Base-by-base conservation (phyloP, 1,140 invertebrate species). In the Macrobrachium rosenbergii region DNA sequence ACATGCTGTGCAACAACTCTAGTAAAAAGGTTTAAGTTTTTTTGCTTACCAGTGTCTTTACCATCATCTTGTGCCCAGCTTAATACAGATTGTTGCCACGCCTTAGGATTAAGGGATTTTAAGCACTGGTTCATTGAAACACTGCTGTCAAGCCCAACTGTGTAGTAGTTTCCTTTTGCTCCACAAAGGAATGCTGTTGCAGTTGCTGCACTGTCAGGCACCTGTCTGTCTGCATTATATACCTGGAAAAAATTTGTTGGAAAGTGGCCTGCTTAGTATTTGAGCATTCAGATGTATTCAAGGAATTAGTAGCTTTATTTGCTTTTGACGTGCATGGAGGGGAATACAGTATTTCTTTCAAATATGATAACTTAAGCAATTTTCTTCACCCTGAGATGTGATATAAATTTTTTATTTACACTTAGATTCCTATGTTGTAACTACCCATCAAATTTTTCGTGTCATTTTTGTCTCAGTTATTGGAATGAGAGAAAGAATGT, bases 161-260 rank as follows among this genome's bases (percentile, higher is more conserved):
- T 95, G 37, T 95, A 93, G 88, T 94, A 95, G 92, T 98, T 98
- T 0, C 94, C 94, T 91, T 99, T 99, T 0, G 96, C 94, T 0
- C 98, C 98, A 60, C 94, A 93, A 88, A 98, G 95, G 45, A 97
- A 92, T 0, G 97, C 97, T 0, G 97, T 98, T 0, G 96, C 97
- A 0, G 97, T 96, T 43, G 95, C 95, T 0, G 97, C 96, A 0
- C 97, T 98, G 91, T 98, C 97, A 0, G 97, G 95, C 0, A 97
- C 96, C 94, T 97, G 95, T 90, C 95, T 95, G 91, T 98, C 94
- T 0, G 95, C 94, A 87, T 95, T 96, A 91, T 98, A 99, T 0
- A 97, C 98, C 97, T 98, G 90, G 7, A 19, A 37, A n/a, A 63
- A 43, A n/a, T 43, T n/a, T 21, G 14, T 8, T 23, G 37, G 52